These are phyloP conservation scores for Parambassis ranga DNA, from an alignment of 2,797 vertebrate species.

Conservation along the genomic window DNA sequence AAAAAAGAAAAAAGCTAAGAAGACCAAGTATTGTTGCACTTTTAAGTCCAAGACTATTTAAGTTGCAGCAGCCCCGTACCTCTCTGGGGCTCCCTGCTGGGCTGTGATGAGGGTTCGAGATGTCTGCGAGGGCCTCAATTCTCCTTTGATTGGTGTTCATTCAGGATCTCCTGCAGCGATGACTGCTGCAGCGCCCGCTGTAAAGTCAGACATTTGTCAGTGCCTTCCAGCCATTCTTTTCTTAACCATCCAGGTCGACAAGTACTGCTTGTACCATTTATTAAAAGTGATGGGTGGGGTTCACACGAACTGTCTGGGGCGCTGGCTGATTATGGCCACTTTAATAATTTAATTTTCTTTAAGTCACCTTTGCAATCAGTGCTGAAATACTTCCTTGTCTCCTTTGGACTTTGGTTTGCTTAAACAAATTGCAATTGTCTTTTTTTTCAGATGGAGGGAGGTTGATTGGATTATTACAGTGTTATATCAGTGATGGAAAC, in stretches of 20 bases:
- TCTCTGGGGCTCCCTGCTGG: constrained; percentile 31
- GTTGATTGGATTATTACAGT: constrained; percentile 35
- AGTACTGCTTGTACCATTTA: constrained; percentile 13
- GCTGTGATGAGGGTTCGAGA: constrained; percentile 37
- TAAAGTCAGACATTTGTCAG: constrained; percentile 32
- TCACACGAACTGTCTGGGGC: neutral
- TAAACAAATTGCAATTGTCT: constrained; percentile 44
- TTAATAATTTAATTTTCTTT: constrained; percentile 59
- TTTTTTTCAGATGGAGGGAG: neutral
- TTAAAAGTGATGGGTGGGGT: constrained; percentile 15
- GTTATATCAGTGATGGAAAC: constrained; percentile 22
- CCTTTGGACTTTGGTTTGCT: constrained; percentile 16
- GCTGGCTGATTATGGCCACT: constrained; percentile 45
- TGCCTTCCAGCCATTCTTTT: constrained; percentile 8
- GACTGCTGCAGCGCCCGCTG: constrained; percentile 17
- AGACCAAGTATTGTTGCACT: constrained; percentile 1
- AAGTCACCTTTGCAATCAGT: constrained; percentile 62
- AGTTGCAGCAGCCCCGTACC: constrained; percentile 5
- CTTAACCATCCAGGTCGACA: neutral
- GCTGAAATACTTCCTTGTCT: constrained; percentile 43
- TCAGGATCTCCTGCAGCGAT: constrained; percentile 52
- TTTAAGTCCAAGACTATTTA: constrained; percentile 18
- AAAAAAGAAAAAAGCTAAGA: neutral
- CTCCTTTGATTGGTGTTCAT: constrained; percentile 63
- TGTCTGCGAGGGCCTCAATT: constrained; percentile 14